These are phyloP conservation scores for Ferrisia virgata DNA, from an alignment of 2,888 invertebrate species.

Conservation along the genomic window DNA sequence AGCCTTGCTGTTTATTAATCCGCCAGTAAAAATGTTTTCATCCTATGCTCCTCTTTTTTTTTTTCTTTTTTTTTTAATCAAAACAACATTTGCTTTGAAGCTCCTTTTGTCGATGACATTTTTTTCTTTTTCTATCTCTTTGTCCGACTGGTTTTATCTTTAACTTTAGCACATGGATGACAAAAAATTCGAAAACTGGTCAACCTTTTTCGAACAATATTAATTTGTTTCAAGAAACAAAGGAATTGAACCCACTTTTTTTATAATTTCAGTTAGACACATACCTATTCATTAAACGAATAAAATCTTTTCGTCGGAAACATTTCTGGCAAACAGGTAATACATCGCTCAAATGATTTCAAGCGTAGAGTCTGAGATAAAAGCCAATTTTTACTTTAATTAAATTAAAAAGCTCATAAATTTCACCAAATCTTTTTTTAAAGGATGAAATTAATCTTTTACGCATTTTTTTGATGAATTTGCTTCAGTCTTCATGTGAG, in stretches of 20 bases:
- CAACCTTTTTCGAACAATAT: background rate
- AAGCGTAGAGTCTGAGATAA: background rate
- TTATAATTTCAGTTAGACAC: too few relatives aligned
- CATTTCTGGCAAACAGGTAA: background rate
- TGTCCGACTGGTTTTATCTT: background rate
- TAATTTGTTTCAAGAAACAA: background rate
- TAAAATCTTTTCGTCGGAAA: background rate
- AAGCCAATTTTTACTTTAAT: background rate
- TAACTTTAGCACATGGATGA: background rate
- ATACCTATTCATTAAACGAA: background rate
- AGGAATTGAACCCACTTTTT: background rate
- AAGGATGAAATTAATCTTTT: background rate
- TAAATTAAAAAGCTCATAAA: background rate
- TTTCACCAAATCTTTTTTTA: background rate
- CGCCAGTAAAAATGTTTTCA: conserved; percentile 7
- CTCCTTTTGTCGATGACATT: conserved; percentile 12
- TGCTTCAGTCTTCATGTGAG: background rate
- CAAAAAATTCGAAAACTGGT: background rate
- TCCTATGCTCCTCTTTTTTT: background rate
- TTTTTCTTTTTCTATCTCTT: background rate
- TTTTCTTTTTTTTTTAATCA: conserved; percentile 30
- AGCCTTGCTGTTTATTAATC: background rate
- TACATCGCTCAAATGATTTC: background rate
- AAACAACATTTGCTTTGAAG: background rate
- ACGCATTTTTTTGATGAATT: background rate